Evolutionary conservation across 1,140 invertebrate species (phyloP).

Genomic region (Euura saliciscinereae): DNA sequence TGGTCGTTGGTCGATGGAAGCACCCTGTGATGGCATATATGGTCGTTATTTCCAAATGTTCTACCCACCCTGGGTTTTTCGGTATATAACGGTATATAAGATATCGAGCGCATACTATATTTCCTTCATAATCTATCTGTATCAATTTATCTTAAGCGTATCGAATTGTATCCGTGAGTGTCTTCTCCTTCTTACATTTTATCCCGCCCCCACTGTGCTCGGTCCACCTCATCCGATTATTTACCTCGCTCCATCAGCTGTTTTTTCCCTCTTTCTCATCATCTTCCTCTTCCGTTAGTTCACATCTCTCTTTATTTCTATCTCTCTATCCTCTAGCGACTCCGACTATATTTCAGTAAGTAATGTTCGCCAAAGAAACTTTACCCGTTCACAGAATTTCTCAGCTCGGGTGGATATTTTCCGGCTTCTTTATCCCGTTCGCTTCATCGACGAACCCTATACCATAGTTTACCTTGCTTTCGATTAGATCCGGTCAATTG

Average conservation of each 20-base stretch:
- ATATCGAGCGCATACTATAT: conserved; percentile 7
- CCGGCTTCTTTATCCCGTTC: neutral
- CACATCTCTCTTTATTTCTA: conserved; percentile 14
- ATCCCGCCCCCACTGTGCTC: conserved; percentile 20
- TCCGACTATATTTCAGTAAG: conserved; percentile 30
- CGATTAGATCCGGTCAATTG: too few relatives aligned
- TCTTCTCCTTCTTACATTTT: conserved; percentile 28
- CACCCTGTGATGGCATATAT: conserved; percentile 1
- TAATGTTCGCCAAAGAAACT: conserved; percentile 37
- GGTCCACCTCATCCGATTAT: conserved; percentile 39
- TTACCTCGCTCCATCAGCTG: conserved; percentile 21
- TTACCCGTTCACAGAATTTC: conserved; percentile 25
- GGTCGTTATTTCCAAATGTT: conserved; percentile 26
- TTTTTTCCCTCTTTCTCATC: conserved; percentile 8
- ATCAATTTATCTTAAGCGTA: conserved; percentile 40
- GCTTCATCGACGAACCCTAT: neutral
- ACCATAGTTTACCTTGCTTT: too few relatives aligned
- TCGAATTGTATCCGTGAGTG: conserved; percentile 32
- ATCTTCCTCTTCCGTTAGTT: neutral
- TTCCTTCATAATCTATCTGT: conserved; percentile 34
- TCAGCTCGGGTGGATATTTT: conserved; percentile 25
- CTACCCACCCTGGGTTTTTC: conserved; percentile 12
- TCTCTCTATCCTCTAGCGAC: conserved; percentile 30
- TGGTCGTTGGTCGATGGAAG: neutral
- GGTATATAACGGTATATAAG: too few relatives aligned